phyloP scores from a whole-genome alignment of 2,797 vertebrate genomes.

The Pseudotriccus pelzelni region DNA sequence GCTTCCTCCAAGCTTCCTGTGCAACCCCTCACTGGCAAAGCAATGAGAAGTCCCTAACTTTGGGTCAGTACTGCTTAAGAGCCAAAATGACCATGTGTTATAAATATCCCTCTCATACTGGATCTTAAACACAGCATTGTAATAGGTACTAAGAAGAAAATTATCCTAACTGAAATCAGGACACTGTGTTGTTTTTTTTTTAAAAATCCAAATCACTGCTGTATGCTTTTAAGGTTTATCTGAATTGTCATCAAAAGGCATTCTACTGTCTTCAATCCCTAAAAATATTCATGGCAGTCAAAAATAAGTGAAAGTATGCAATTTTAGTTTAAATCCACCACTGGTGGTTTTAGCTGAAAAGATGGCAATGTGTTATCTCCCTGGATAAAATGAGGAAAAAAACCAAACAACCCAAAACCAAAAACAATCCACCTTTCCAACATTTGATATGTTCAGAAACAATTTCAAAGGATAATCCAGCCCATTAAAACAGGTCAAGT shows the following conservation, averaged over 20 bases:
- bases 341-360: neutral
- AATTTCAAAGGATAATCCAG: neutral
- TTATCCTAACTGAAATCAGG: neutral
- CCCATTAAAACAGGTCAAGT: neutral
- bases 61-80: neutral
- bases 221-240: neutral
- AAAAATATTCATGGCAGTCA: neutral
- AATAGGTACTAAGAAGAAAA: neutral
- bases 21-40: neutral
- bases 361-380: neutral
- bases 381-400: neutral
- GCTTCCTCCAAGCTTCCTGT: neutral
- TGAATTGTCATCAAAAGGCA: neutral
- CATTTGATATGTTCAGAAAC: neutral
- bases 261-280: neutral
- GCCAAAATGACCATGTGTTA: neutral
- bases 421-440: neutral
- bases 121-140: neutral
- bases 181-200: neutral
- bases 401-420: neutral
- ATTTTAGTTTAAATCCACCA: neutral
- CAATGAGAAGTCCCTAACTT: neutral
- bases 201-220: neutral
- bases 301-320: neutral
- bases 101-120: neutral